phyloP scores from a whole-genome alignment of 1,140 invertebrate genomes.

The Latrodectus geometricus region DNA sequence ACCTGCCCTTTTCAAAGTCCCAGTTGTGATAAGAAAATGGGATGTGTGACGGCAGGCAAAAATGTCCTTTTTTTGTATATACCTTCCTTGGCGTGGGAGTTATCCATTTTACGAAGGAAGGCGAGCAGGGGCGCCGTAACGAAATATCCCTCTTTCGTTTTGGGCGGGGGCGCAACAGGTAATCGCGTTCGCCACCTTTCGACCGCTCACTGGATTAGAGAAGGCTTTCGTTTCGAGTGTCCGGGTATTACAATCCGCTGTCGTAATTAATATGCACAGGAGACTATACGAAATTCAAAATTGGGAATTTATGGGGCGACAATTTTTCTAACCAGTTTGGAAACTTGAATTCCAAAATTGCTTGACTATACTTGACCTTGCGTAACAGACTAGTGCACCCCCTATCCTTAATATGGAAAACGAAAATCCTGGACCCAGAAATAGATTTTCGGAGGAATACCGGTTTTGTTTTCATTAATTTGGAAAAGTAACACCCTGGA shows the following conservation, averaged over 20 bases:
- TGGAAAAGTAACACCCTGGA: too few species aligned
- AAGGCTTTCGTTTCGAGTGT: not conserved
- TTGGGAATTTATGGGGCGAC: too few species aligned
- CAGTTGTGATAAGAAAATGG: slow-evolving; percentile 56
- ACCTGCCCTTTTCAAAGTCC: slow-evolving; percentile 41
- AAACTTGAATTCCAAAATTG: too few species aligned
- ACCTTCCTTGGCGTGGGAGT: not conserved
- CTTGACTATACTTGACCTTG: too few species aligned
- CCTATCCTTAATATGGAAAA: too few species aligned
- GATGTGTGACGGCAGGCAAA: slow-evolving; percentile 25
- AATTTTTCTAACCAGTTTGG: too few species aligned
- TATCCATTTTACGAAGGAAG: slow-evolving; percentile 46
- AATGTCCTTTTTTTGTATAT: not conserved
- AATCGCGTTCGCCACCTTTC: slow-evolving; percentile 56
- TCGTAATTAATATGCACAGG: slow-evolving; percentile 55
- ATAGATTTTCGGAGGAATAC: too few species aligned
- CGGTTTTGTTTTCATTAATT: too few species aligned
- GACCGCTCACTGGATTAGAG: slow-evolving; percentile 43
- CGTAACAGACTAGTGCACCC: too few species aligned
- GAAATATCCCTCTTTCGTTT: slow-evolving; percentile 19
- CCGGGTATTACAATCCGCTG: slow-evolving; percentile 50
- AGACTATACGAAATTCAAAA: too few species aligned
- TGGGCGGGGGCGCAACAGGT: slow-evolving; percentile 51
- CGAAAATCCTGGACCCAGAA: too few species aligned
- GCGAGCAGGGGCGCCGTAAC: slow-evolving; percentile 21